Percentiles rank a stretch among this genome's conserved stretches.
phyloP scores from a whole-genome alignment of 2,888 invertebrate species.

The Griposia aprilina region DNA sequence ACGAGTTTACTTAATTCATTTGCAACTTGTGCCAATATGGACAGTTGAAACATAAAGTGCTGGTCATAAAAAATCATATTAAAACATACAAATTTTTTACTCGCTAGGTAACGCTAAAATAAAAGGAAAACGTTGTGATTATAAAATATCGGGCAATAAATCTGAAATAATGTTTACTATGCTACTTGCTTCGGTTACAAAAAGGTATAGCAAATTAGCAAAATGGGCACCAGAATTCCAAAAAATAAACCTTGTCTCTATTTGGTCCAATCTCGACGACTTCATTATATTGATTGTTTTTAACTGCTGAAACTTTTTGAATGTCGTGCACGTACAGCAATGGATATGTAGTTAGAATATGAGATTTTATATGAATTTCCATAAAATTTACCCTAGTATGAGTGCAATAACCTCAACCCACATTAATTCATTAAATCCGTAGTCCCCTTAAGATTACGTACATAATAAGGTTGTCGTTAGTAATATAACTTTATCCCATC shows the following conservation, averaged over 20 bases:
- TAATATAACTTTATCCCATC: constrained; percentile 84
- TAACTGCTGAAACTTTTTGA: constrained; percentile 47
- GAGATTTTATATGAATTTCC: constrained; percentile 63
- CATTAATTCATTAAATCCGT: constrained; percentile 76
- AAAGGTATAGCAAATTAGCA: constrained; percentile 11
- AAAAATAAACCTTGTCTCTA: constrained; percentile 14
- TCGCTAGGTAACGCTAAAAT: constrained; percentile 33
- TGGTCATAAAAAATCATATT: constrained; percentile 28
- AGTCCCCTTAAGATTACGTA: constrained; percentile 80
- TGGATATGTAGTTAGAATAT: constrained; percentile 52
- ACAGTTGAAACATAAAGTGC: constrained; percentile 19
- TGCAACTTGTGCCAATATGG: constrained; percentile 36
- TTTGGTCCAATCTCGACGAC: constrained; percentile 51
- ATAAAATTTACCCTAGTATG: constrained; percentile 72
- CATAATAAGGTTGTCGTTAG: constrained; percentile 88
- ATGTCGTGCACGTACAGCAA: constrained; percentile 54
- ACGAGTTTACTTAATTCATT: constrained; percentile 44
- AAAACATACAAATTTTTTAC: constrained; percentile 24
- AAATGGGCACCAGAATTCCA: constrained; percentile 17
- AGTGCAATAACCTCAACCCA: constrained; percentile 78
- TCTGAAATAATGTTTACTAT: constrained; percentile 8
- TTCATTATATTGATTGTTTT: constrained; percentile 44
- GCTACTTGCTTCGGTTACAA: constrained; percentile 11
- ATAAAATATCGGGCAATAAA: constrained; percentile 32
- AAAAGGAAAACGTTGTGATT: constrained; percentile 36